These are phyloP conservation scores for Coregonus suidteri DNA, from an alignment of 2,797 vertebrate genomes.

Conservation along the genomic window DNA sequence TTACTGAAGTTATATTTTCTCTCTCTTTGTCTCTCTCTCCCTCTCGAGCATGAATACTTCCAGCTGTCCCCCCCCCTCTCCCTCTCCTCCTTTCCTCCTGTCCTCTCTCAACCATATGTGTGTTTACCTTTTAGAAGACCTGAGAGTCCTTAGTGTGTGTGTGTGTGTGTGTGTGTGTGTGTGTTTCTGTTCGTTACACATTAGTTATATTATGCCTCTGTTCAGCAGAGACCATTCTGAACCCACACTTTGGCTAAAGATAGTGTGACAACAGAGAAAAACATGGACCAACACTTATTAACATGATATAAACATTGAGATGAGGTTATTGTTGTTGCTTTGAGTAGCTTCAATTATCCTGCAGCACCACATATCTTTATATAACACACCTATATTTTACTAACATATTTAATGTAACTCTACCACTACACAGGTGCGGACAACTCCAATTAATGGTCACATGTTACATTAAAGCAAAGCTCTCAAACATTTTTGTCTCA, in stretches of 20 bases:
- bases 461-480: too few relatives aligned
- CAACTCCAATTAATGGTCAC: too few relatives aligned
- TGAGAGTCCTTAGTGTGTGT: conserved; percentile 30
- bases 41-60: neutral
- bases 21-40: conserved; percentile 12
- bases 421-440: neutral
- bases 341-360: conserved; percentile 19
- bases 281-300: conserved; percentile 11
- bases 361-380: neutral
- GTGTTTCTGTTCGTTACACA: conserved; percentile 38
- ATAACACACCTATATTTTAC: neutral
- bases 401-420: neutral
- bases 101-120: conserved; percentile 52
- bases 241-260: conserved; percentile 45
- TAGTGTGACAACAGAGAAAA: conserved; percentile 41
- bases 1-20: too few relatives aligned
- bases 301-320: conserved; percentile 34
- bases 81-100: conserved; percentile 31
- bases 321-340: neutral
- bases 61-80: conserved; percentile 10
- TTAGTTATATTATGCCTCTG: conserved; percentile 66
- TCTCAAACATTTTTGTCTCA: too few relatives aligned
- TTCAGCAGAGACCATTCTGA: conserved; percentile 46
- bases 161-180: conserved; percentile 8
- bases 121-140: conserved; percentile 69